Conservation (phyloP, 2,888 invertebrate genomes). For the Ramazzottius varieornatus region DNA sequence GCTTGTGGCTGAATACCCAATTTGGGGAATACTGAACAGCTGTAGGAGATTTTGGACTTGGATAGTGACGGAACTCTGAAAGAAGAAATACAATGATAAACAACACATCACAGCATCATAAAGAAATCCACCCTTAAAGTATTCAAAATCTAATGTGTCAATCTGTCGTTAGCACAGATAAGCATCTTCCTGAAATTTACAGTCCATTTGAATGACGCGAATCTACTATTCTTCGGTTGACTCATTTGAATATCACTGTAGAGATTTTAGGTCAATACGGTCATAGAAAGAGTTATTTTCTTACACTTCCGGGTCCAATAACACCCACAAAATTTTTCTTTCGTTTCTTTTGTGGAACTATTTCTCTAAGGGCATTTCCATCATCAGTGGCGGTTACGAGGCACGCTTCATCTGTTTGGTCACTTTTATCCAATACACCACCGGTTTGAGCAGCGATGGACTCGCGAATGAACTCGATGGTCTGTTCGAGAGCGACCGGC, state of each 20-base stretch:
- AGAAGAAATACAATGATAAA: not conserved
- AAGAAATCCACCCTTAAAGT: not conserved
- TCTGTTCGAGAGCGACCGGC: constrained; percentile 47
- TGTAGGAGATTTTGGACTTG: constrained; percentile 50
- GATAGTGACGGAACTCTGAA: constrained; percentile 14
- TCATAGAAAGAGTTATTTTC: too few species aligned
- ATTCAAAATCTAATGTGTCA: too few species aligned
- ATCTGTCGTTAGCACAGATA: too few species aligned
- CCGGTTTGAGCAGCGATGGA: constrained; percentile 25
- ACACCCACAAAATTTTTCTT: constrained; percentile 33
- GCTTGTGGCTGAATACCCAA: constrained; percentile 49
- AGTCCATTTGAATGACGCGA: too few species aligned
- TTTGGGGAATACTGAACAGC: constrained; percentile 36
- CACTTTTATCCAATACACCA: constrained; percentile 4
- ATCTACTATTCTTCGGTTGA: too few species aligned
- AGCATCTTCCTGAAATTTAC: too few species aligned
- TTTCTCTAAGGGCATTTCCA: not conserved
- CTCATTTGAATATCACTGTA: too few species aligned
- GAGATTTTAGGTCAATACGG: too few species aligned
- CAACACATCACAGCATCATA: not conserved
- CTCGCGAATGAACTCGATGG: constrained; percentile 44
- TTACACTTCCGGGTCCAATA: constrained; percentile 36
- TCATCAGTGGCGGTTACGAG: constrained; percentile 3
- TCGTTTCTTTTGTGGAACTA: constrained; percentile 7
- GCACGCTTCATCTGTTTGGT: not conserved